Evolutionary conservation across 2,888 invertebrate species (phyloP).

Genomic region (Schizotus pectinicornis): DNA sequence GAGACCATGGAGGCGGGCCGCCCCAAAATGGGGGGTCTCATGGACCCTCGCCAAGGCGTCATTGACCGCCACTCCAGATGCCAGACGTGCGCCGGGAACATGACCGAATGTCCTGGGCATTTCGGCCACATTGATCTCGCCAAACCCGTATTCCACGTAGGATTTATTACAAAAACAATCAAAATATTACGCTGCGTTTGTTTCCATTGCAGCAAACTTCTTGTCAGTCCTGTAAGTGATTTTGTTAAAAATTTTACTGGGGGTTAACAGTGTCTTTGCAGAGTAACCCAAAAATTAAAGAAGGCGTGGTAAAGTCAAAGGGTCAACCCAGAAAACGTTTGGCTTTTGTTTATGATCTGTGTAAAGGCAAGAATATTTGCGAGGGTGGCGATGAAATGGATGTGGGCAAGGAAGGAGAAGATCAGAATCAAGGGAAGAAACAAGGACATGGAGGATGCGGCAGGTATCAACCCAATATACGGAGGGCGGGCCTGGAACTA

Average conservation of each 20-base stretch:
- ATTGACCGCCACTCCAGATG: conserved; percentile 93
- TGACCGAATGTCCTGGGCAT: conserved; percentile 99
- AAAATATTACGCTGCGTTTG: conserved; percentile 98
- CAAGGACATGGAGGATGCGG: conserved; percentile 95
- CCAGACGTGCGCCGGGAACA: conserved; percentile 96
- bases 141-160: conserved; percentile 98
- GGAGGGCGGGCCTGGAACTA: conserved; percentile 88
- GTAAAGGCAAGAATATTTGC: conserved; percentile 97
- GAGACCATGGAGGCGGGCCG: conserved; percentile 99
- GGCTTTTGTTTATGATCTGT: conserved; percentile 95
- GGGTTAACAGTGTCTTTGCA: conserved; percentile 55
- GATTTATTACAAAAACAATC: conserved; percentile 95
- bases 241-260: conserved; percentile 23
- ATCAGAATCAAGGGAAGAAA: conserved; percentile 62
- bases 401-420: conserved; percentile 78
- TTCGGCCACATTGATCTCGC: conserved; percentile 98
- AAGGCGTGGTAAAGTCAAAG: conserved; percentile 94
- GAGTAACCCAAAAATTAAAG: conserved; percentile 91
- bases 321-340: conserved; percentile 94
- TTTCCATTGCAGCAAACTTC: conserved; percentile 96
- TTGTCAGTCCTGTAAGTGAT: conserved; percentile 89
- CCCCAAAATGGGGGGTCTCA: conserved; percentile 96
- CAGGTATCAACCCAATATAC: conserved; percentile 93
- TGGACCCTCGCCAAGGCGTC: conserved; percentile 99
- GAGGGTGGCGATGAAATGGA: conserved; percentile 99